Evolutionary conservation across 2,888 invertebrate genomes (phyloP), one percentile per base, ranked within the genome.

Genomic region (Gerris lacustris): DNA sequence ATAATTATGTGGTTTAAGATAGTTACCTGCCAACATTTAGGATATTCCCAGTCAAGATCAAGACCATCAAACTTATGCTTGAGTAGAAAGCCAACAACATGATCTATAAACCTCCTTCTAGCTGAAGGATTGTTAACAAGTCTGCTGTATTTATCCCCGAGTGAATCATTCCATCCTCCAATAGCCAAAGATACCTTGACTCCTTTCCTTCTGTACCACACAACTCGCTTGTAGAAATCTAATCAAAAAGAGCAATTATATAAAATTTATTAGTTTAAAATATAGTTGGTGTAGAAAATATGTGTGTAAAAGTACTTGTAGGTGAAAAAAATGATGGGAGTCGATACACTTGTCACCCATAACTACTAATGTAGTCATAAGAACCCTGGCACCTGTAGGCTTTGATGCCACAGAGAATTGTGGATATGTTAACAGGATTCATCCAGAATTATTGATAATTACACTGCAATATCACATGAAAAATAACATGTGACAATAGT

Each of bases 121-220:
- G 91, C 87, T 1, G 84, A 79, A 0, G 91, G 87, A 78, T 85
- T 88, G 77, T 92, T 90, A 0, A 93, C 94, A 43, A 94, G 80
- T 72, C 89, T 85, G 44, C 93, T 93, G 80, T 94, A 94, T 78
- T 94, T 94, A 79, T 93, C 92, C 0, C 92, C 93, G 55, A 87
- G 88, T 0, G 94, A 95, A 80, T 96, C 94, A 78, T 94, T 95
- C 95, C 96, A 96, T 5, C 96, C 96, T n/a, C 96, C 96, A 44
- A 96, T 83, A 2, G 92, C 95, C 11, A 96, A 81, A 0, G 91
- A 87, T 0, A 94, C 92, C 79, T 94, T 96, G 62, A 93, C 83
- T 0, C 91, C 91, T 76, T 88, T 87, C 69, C 86, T 83, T 79
- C 91, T 94, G 76, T 88, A 87, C 0, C 86, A 88, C 0, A 89